Conservation (phyloP, 2,113 vertebrate species). For the Forbesichthys agassizii region DNA sequence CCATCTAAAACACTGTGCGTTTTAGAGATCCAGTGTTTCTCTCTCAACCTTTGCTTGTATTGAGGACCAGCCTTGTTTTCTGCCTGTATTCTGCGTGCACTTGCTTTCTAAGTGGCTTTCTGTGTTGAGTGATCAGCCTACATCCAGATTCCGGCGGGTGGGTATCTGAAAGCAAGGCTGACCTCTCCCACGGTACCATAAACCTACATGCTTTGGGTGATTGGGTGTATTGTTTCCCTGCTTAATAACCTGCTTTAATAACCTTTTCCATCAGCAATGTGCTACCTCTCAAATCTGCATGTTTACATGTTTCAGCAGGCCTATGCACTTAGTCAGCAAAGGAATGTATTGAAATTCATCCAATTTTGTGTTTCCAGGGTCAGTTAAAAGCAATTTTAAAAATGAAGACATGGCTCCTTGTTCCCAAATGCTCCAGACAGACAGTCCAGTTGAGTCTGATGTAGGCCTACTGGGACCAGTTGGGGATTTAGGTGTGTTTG, state of each 20-base stretch:
- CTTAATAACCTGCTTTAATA: neutral
- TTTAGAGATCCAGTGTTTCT: too few species aligned
- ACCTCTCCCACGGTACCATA: slow-evolving; percentile 34
- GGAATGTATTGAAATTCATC: neutral
- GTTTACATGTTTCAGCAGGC: neutral
- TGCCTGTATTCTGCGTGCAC: too few species aligned
- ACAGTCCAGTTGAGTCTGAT: neutral
- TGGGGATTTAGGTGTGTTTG: slow-evolving; percentile 27
- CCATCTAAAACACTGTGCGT: too few species aligned
- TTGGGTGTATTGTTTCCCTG: neutral
- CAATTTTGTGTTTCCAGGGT: neutral
- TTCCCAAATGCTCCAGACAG: slow-evolving; percentile 12
- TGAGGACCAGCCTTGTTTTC: too few species aligned
- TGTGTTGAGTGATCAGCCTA: slow-evolving; percentile 4
- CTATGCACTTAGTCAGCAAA: too few species aligned
- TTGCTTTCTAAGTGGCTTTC: neutral
- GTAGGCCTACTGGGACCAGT: slow-evolving; percentile 1
- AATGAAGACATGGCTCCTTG: neutral
- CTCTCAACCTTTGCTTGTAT: too few species aligned
- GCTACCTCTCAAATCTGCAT: neutral
- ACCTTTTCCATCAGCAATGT: slow-evolving; percentile 16
- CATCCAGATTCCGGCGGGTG: slow-evolving; percentile 4
- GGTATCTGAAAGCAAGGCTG: slow-evolving; percentile 14
- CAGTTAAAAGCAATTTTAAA: neutral
- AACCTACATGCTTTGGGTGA: slow-evolving; percentile 11